Percentiles rank a stretch among this genome's conserved stretches.
These are phyloP conservation scores for Oophaga pumilio DNA, from an alignment of 2,113 vertebrate genomes.

Conservation along the genomic window DNA sequence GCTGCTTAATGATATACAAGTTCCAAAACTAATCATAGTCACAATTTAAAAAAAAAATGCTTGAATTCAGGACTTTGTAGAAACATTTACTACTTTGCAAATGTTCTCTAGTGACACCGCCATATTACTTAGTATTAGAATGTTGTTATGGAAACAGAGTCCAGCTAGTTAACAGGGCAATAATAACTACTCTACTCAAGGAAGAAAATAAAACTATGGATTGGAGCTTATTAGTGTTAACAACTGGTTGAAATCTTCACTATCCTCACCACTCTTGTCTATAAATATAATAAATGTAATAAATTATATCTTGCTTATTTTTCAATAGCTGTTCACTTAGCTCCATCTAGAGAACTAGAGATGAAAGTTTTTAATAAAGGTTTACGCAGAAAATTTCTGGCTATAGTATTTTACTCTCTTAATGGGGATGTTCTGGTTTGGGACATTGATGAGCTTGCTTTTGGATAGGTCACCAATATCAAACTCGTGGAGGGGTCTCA, in stretches of 20 bases:
- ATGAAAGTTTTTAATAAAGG: not conserved
- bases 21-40: conserved; percentile 22
- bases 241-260: conserved; percentile 5
- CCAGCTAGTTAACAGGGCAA: conserved; percentile 25
- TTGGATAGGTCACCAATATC: no score
- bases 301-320: not conserved
- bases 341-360: conserved; percentile 3
- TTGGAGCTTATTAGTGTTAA: conserved; percentile 9
- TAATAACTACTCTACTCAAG: conserved; percentile 2
- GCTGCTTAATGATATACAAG: conserved; percentile 42
- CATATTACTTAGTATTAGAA: conserved; percentile 20
- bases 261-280: not conserved
- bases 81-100: conserved; percentile 21
- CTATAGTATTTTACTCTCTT: no score
- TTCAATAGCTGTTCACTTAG: not conserved
- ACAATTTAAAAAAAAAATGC: conserved; percentile 21
- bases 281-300: not conserved
- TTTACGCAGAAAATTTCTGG: no score
- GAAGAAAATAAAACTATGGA: not conserved
- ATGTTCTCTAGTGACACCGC: conserved; percentile 33
- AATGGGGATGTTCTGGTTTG: no score
- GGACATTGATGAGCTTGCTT: no score
- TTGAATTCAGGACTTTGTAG: not conserved
- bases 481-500: no score
- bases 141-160: conserved; percentile 48